Conservation (phyloP, 2,797 vertebrate species). For the Ceyx erithaca region DNA sequence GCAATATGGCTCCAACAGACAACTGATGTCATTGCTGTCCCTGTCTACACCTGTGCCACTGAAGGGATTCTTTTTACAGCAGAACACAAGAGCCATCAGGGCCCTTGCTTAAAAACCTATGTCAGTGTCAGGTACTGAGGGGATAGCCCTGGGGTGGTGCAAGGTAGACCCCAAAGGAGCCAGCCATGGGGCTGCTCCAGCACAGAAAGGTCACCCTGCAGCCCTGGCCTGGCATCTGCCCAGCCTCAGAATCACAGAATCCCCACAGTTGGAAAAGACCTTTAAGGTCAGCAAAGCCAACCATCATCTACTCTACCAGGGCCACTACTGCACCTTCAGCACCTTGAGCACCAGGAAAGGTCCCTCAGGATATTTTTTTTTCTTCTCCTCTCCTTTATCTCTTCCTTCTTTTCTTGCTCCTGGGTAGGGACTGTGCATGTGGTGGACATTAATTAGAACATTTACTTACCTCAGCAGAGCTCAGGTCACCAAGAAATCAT, state of each 20-base stretch:
- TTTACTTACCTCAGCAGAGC: background rate
- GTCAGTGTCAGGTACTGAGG: too few species aligned
- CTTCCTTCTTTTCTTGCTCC: background rate
- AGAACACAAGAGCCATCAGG: background rate
- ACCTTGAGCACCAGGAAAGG: too few species aligned
- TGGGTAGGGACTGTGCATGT: background rate
- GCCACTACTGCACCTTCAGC: too few species aligned
- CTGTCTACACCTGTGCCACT: background rate
- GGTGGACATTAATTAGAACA: background rate
- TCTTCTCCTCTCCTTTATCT: background rate
- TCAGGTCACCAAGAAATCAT: background rate
- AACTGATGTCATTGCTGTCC: background rate
- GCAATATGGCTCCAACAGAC: background rate
- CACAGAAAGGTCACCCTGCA: background rate
- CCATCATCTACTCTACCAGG: too few species aligned
- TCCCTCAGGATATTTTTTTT: background rate
- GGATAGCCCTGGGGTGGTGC: background rate
- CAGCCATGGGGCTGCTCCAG: background rate
- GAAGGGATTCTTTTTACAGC: too few species aligned
- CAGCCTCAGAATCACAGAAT: background rate
- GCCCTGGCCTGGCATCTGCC: background rate
- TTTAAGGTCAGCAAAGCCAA: too few species aligned
- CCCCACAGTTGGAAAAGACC: too few species aligned
- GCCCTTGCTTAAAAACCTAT: background rate
- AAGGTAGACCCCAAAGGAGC: rapidly evolving